Percentiles rank a stretch among this genome's conserved stretches.
Evolutionary conservation across 2,113 vertebrate genomes (phyloP).

Genomic region (Malurus cyaneus): DNA sequence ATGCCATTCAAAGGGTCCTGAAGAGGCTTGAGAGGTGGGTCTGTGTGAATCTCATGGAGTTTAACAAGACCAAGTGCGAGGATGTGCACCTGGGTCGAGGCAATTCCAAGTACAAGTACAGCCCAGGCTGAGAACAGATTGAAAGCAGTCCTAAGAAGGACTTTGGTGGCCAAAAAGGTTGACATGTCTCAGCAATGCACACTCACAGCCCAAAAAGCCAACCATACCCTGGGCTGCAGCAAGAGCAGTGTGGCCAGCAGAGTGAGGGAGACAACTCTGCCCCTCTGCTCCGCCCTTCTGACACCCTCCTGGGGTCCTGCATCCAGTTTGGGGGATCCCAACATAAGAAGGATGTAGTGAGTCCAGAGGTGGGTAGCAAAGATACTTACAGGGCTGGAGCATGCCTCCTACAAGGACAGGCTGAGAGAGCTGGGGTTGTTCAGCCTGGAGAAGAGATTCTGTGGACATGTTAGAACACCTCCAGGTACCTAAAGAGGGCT

Average conservation of each 20-base stretch:
- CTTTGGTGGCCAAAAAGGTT: neutral
- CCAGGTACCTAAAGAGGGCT: neutral
- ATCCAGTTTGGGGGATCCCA: accelerated
- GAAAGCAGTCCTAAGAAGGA: neutral
- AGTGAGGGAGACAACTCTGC: neutral
- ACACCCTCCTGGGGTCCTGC: neutral
- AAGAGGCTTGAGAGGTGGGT: neutral
- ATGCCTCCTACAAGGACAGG: neutral
- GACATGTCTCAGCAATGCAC: neutral
- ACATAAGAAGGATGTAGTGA: accelerated
- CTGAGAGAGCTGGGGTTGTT: neutral
- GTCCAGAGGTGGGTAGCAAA: neutral
- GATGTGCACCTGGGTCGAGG: neutral
- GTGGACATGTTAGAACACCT: neutral
- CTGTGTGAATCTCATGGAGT: neutral
- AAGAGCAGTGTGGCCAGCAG: neutral
- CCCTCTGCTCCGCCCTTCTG: neutral
- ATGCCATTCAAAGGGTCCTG: neutral
- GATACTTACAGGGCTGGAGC: neutral
- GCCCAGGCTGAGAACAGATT: neutral
- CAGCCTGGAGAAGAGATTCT: neutral
- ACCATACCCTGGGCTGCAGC: neutral
- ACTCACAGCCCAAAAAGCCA: neutral
- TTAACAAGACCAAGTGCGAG: neutral
- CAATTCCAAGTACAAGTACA: neutral